phyloP scores from a whole-genome alignment of 92 coral and sea anemone genomes.

The Parazoanthus atlanticus region DNA sequence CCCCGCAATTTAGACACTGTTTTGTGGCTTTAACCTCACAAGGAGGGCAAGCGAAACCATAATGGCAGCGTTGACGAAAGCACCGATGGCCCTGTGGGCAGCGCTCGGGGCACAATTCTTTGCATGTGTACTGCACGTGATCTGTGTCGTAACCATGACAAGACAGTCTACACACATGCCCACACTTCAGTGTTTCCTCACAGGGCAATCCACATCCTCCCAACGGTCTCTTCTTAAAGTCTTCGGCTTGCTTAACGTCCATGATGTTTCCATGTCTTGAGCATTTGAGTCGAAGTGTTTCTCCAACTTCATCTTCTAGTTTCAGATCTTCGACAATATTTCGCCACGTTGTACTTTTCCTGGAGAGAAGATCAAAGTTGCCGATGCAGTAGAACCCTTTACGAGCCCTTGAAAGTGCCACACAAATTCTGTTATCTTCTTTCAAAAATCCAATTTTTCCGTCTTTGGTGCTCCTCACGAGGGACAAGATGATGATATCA shows the following conservation, averaged over 20 bases:
- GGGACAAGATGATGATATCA: slow-evolving; percentile 53
- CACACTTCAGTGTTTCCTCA: slow-evolving; percentile 59
- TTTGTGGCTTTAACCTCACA: slow-evolving; percentile 44
- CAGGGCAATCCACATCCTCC: slow-evolving; percentile 66
- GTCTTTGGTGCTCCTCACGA: slow-evolving; percentile 51
- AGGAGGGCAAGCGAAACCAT: slow-evolving; percentile 49
- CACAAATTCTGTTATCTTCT: slow-evolving; percentile 59
- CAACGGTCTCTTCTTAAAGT: slow-evolving; percentile 55
- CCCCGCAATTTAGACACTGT: slow-evolving; percentile 59
- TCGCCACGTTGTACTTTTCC: slow-evolving; percentile 48
- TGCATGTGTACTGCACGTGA: slow-evolving; percentile 46
- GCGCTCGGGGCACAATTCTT: slow-evolving; percentile 40
- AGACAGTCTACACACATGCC: slow-evolving; percentile 62
- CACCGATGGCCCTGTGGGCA: slow-evolving; percentile 52
- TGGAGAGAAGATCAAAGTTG: slow-evolving; percentile 54
- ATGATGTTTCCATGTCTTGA: slow-evolving; percentile 46
- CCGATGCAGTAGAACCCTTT: slow-evolving; percentile 58
- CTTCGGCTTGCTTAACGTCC: slow-evolving; percentile 53
- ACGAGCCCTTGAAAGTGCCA: slow-evolving; percentile 58
- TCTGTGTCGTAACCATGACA: slow-evolving; percentile 60
- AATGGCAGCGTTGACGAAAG: slow-evolving; percentile 65
- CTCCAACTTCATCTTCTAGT: slow-evolving; percentile 44
- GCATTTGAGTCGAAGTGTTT: slow-evolving; percentile 53
- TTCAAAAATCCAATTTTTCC: slow-evolving; percentile 53
- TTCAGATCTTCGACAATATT: slow-evolving; percentile 50